Conservation (phyloP, 2,113 vertebrate species). For the Azemiops feae region DNA sequence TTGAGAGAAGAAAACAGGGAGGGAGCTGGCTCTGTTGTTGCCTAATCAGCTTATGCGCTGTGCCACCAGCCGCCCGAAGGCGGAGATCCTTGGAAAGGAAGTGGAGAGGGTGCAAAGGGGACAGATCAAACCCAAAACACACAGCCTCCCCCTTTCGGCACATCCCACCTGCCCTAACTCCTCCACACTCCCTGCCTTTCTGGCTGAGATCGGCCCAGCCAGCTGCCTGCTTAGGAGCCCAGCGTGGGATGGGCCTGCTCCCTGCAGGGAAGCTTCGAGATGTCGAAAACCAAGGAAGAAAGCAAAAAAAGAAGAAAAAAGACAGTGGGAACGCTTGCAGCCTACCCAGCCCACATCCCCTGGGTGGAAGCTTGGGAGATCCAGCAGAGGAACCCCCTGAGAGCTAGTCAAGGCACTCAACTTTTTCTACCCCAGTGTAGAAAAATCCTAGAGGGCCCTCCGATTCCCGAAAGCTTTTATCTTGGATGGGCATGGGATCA, state of each 20-base stretch:
- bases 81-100: constrained; percentile 78
- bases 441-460: background rate
- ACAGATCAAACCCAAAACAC: constrained; percentile 35
- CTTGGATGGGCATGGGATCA: background rate
- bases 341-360: background rate
- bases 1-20: constrained; percentile 79
- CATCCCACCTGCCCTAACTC: background rate
- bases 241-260: constrained; percentile 39
- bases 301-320: background rate
- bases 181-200: background rate
- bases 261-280: constrained; percentile 30
- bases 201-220: constrained; percentile 5
- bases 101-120: constrained; percentile 71
- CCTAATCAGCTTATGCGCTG: constrained; percentile 89
- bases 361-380: background rate
- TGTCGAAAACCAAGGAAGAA: background rate
- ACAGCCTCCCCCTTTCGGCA: background rate
- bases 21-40: constrained; percentile 96
- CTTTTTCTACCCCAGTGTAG: background rate
- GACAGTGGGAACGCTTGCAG: background rate
- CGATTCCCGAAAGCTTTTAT: background rate
- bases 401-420: fast-evolving
- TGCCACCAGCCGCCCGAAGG: constrained; percentile 91
- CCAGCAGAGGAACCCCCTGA: background rate
- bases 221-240: constrained; percentile 46